Evolutionary conservation across 2,113 vertebrate genomes (phyloP).

Genomic region (Cyanoderma ruficeps): DNA sequence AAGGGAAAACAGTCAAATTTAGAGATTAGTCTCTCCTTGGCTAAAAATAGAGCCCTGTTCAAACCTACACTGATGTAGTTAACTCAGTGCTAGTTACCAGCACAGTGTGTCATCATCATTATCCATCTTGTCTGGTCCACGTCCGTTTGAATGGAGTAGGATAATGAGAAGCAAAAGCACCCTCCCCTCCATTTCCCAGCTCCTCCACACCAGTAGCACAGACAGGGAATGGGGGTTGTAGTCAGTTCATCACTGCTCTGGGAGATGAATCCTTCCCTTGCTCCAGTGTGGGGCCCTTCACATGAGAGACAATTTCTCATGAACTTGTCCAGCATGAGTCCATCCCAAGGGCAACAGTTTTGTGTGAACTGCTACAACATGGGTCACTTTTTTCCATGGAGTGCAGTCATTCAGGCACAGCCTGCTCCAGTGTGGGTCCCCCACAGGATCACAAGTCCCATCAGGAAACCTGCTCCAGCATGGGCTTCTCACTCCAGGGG

Average conservation of each 20-base stretch:
- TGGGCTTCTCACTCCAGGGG: neutral
- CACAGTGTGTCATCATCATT: neutral
- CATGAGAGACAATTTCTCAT: accelerated
- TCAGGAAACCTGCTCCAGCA: neutral
- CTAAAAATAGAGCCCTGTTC: neutral
- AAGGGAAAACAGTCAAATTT: neutral
- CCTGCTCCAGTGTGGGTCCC: neutral
- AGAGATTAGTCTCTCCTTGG: neutral
- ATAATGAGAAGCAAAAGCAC: neutral
- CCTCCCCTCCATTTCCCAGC: neutral
- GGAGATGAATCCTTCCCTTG: neutral
- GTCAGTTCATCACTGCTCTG: neutral
- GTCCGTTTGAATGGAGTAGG: neutral
- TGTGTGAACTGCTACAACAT: neutral
- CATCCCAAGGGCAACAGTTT: too few species aligned
- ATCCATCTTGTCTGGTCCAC: neutral
- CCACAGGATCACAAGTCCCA: neutral
- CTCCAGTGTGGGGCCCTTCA: too few species aligned
- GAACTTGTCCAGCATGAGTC: neutral
- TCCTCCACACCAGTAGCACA: neutral
- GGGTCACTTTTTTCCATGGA: neutral
- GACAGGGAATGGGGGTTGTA: accelerated
- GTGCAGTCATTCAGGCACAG: neutral
- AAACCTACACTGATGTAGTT: neutral
- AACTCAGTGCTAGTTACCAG: neutral